Evolutionary conservation across 2,888 invertebrate species (phyloP), one percentile per base, ranked within the genome.

Genomic region (Cosmopolites sordidus): DNA sequence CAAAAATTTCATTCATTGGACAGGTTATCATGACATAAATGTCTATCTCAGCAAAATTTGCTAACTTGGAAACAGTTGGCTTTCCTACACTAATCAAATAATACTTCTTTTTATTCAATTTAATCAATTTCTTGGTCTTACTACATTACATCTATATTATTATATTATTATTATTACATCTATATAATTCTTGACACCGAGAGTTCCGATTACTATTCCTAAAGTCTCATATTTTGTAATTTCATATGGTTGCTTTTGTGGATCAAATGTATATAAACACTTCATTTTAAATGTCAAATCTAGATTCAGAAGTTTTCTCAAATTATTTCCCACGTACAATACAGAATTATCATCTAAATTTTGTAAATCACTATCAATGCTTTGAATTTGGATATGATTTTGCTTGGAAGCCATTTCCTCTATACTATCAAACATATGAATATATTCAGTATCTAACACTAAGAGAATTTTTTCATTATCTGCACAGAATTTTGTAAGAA

Each of bases 11-110:
- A 67, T 90, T 94, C 74, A 95, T 92, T 1, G 94, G 86, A 69
- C 98, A 99, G 0, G 94, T 87, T 46, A 99, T 83, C 65, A 92
- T 79, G 0, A 96, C 90, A 75, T 92, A 99, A 39, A 90, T 83
- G 67, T 98, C 96, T 59, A 98, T 87, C 83, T 92, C 92, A 49
- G 89, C 84, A 72, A 97, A 95, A 75, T 99, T 99, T 0, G 95
- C 94, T 56, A 99, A 76, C 73, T 99, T 99, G 0, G 92, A 87
- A 9, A 91, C 88, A 76, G 93, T 97, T 2, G 95, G 88, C 71
- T 95, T 94, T 3, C 97, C 98, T 48, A 98, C 91, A 16, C 90
- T 91, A 49, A 98, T 84, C 41, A 92, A 86, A 68, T 97, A 96
- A 59, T 86, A 86, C 70, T 92, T 94, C 69, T 94, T 95, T 0